Conservation (phyloP, 1,140 invertebrate species). For the Coenobita brevimanus region DNA sequence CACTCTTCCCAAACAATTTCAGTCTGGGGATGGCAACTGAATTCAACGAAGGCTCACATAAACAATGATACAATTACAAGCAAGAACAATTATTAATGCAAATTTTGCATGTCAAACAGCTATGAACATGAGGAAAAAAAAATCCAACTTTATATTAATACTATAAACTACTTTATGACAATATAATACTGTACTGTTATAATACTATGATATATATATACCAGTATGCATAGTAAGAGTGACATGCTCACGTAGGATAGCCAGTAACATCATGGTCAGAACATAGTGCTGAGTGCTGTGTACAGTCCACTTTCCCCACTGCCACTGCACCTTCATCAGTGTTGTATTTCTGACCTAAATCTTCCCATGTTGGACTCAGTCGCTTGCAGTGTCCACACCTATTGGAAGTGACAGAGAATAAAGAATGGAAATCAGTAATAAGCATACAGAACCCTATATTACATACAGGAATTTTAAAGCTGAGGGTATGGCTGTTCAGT, state of each 20-base stretch:
- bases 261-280: constrained; percentile 82
- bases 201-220: neutral
- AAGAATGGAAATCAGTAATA: no score
- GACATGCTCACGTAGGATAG: constrained; percentile 80
- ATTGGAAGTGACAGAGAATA: no score
- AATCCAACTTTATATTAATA: no score
- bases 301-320: constrained; percentile 86
- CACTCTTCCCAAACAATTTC: constrained; percentile 83
- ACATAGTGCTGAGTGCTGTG: constrained; percentile 80
- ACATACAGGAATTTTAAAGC: no score
- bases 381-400: constrained; percentile 72
- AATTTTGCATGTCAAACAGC: no score
- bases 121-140: neutral
- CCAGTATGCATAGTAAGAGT: neutral
- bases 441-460: no score
- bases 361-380: constrained; percentile 71
- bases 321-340: constrained; percentile 76
- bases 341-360: constrained; percentile 70
- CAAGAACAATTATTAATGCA: neutral
- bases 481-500: no score
- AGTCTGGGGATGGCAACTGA: constrained; percentile 74
- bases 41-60: neutral
- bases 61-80: neutral
- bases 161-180: no score
- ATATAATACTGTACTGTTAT: neutral